phyloP scores from a whole-genome alignment of 2,113 vertebrate species.

The Melanotaenia duboulayi region DNA sequence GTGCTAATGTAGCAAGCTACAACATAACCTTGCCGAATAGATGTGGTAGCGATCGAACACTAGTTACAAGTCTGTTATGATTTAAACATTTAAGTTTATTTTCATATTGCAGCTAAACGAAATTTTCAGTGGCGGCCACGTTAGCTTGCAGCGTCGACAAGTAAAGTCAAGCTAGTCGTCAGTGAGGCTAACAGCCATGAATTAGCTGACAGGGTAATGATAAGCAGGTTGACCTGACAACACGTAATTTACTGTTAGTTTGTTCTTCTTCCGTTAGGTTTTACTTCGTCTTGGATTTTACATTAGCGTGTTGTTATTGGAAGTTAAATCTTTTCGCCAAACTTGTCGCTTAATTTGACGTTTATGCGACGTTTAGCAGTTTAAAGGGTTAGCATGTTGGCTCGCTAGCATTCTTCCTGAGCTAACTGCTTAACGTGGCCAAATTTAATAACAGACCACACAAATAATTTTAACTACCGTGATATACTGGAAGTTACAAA shows the following conservation, averaged over 20 bases:
- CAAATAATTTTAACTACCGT: slow-evolving; percentile 7
- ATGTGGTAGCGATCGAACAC: neutral
- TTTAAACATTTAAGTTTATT: neutral
- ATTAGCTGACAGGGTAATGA: slow-evolving; percentile 70
- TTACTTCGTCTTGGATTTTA: neutral
- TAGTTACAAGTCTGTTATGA: neutral
- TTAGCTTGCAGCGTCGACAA: slow-evolving; percentile 35
- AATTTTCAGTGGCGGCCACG: neutral
- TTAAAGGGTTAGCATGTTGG: slow-evolving; percentile 39
- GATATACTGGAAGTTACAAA: neutral
- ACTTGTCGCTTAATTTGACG: slow-evolving; percentile 48
- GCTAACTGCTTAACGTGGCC: slow-evolving; percentile 15
- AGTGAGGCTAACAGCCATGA: slow-evolving; percentile 57
- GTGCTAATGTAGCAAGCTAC: slow-evolving; percentile 71
- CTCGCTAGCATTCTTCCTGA: slow-evolving; percentile 33
- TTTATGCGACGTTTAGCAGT: slow-evolving; percentile 55
- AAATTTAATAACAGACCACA: neutral
- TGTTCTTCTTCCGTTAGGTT: neutral
- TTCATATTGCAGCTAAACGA: neutral
- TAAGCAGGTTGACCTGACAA: slow-evolving; percentile 41
- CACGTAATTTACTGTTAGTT: slow-evolving; percentile 17
- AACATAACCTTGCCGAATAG: slow-evolving; percentile 63
- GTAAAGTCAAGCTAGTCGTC: slow-evolving; percentile 49
- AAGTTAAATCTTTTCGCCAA: neutral
- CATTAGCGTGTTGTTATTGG: neutral